These are phyloP conservation scores for Timema podura DNA, from an alignment of 2,888 invertebrate species.

Conservation along the genomic window DNA sequence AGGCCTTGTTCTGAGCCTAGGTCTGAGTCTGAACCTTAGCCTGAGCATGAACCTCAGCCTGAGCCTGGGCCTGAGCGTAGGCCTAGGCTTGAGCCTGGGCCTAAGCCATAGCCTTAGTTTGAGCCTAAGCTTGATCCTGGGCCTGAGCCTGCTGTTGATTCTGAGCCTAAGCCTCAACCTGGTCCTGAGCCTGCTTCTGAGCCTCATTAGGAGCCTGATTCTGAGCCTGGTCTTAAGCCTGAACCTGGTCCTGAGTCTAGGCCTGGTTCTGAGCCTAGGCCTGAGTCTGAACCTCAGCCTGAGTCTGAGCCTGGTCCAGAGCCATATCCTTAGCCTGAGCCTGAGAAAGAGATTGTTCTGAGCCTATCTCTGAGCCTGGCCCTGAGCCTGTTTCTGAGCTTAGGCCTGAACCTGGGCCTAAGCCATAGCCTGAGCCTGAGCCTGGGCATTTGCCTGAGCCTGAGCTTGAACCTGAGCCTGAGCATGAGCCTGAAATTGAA, in stretches of 20 bases:
- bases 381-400: slow-evolving; percentile 32
- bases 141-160: slow-evolving; percentile 27
- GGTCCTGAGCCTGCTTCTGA: background rate
- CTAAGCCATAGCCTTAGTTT: background rate
- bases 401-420: slow-evolving; percentile 34
- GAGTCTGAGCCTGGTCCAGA: slow-evolving; percentile 13
- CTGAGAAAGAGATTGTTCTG: background rate
- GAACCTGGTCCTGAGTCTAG: background rate
- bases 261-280: slow-evolving; percentile 22
- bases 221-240: slow-evolving; percentile 17
- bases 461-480: slow-evolving; percentile 24
- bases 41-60: slow-evolving; percentile 30
- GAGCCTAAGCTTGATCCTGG: too few species aligned
- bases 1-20: slow-evolving; percentile 31
- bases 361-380: slow-evolving; percentile 18
- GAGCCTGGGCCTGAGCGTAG: slow-evolving; percentile 25
- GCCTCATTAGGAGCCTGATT: background rate
- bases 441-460: slow-evolving; percentile 16
- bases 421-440: slow-evolving; percentile 29
- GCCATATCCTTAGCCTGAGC: background rate
- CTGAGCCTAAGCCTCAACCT: slow-evolving; percentile 23
- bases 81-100: slow-evolving; percentile 39
- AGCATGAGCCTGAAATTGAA: slow-evolving; percentile 33
- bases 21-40: slow-evolving; percentile 33
- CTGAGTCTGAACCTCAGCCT: slow-evolving; percentile 1